Percentiles rank a stretch among this genome's conserved stretches.
Conservation (phyloP, 1,140 invertebrate species). For the Drosophila sucinea region DNA sequence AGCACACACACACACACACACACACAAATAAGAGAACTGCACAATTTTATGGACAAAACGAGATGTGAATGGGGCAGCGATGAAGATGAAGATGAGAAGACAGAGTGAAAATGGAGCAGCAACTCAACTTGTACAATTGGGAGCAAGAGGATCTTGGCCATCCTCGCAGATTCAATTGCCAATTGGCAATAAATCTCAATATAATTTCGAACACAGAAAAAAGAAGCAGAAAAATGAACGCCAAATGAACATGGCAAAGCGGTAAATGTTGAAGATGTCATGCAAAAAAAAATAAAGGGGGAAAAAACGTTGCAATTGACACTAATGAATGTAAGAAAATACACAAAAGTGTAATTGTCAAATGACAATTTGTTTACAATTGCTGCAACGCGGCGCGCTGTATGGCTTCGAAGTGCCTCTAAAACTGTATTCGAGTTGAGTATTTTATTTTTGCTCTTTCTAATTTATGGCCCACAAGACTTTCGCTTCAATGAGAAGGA, state of each 20-base stretch:
- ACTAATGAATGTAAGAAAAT: slow-evolving; percentile 63
- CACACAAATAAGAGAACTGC: slow-evolving; percentile 21
- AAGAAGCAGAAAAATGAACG: slow-evolving; percentile 31
- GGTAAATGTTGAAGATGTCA: slow-evolving; percentile 51
- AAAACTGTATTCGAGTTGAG: slow-evolving; percentile 49
- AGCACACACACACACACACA: neutral
- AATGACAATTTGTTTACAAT: slow-evolving; percentile 75
- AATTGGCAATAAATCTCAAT: slow-evolving; percentile 66
- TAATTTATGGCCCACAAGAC: slow-evolving; percentile 63
- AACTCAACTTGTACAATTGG: slow-evolving; percentile 20
- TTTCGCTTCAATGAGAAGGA: slow-evolving; percentile 44
- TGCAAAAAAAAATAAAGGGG: slow-evolving; percentile 51
- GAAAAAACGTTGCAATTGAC: slow-evolving; percentile 36
- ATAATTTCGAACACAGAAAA: slow-evolving; percentile 38
- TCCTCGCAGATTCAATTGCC: slow-evolving; percentile 71
- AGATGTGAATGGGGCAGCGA: slow-evolving; percentile 25
- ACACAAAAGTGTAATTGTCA: slow-evolving; percentile 69
- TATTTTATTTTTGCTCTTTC: slow-evolving; percentile 68
- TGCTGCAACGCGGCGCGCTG: slow-evolving; percentile 9
- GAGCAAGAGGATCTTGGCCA: slow-evolving; percentile 38
- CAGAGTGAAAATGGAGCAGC: slow-evolving; percentile 74
- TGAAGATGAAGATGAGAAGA: slow-evolving; percentile 46
- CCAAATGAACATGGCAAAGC: slow-evolving; percentile 45
- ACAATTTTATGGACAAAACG: slow-evolving; percentile 57
- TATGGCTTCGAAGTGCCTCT: slow-evolving; percentile 29